These are phyloP conservation scores for Drosophila mimica DNA, from an alignment of 2,888 invertebrate species.

Conservation along the genomic window DNA sequence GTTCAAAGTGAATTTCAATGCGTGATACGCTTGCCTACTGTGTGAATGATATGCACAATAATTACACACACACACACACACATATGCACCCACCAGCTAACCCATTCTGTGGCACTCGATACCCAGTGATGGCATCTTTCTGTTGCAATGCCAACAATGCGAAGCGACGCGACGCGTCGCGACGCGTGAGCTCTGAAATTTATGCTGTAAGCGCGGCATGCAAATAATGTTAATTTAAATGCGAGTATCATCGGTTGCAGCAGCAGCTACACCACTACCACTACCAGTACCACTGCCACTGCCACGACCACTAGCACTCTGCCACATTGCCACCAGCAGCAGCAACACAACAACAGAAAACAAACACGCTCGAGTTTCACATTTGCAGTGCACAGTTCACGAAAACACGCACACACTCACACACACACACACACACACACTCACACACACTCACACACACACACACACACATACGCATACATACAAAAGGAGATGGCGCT, in stretches of 20 bases:
- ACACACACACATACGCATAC: not conserved
- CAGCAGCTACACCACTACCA: slow-evolving; percentile 33
- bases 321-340: slow-evolving; percentile 25
- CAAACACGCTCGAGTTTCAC: slow-evolving; percentile 16
- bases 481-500: not conserved
- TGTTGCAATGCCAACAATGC: slow-evolving; percentile 8
- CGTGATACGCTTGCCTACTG: slow-evolving; percentile 33
- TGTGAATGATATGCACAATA: slow-evolving; percentile 34
- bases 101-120: slow-evolving; percentile 2
- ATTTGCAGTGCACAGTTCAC: slow-evolving; percentile 17
- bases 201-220: slow-evolving; percentile 77
- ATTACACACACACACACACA: slow-evolving; percentile 13
- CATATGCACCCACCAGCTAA: not conserved
- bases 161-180: not conserved
- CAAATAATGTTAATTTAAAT: slow-evolving; percentile 78
- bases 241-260: slow-evolving; percentile 71
- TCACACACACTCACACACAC: not conserved
- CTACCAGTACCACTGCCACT: slow-evolving; percentile 29
- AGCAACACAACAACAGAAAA: slow-evolving; percentile 24
- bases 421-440: not conserved
- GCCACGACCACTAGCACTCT: slow-evolving; percentile 8
- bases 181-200: slow-evolving; percentile 59
- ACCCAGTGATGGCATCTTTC: not conserved
- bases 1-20: slow-evolving; percentile 55
- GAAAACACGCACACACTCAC: not conserved